Evolutionary conservation across 2,797 vertebrate genomes (phyloP).

Genomic region (Gadopsis marmoratus): DNA sequence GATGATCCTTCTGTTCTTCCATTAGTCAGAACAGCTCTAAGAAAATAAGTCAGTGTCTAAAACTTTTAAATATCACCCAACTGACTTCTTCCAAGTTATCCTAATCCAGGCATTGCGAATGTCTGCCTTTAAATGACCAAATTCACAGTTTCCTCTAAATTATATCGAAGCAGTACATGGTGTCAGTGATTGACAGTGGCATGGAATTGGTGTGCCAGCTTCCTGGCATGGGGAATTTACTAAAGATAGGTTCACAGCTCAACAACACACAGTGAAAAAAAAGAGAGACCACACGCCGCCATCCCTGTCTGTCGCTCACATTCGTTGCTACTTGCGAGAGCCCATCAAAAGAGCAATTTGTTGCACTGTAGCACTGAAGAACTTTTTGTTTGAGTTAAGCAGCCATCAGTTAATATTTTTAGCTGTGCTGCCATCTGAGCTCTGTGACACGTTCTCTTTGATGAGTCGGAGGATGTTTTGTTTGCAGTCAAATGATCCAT

Average conservation of each 20-base stretch:
- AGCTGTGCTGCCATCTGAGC: constrained; percentile 9
- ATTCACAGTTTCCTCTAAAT: constrained; percentile 18
- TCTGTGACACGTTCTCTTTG: not conserved
- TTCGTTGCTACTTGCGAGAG: constrained; percentile 16
- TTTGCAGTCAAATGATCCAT: constrained; percentile 7
- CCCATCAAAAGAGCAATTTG: constrained; percentile 37
- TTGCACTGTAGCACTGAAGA: not conserved
- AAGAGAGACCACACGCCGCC: not conserved
- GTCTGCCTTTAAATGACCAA: constrained; percentile 22
- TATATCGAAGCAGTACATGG: constrained; percentile 21
- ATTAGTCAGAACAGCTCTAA: not conserved
- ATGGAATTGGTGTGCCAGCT: constrained; percentile 43
- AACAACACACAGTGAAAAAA: constrained; percentile 14
- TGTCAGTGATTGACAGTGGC: constrained; percentile 49
- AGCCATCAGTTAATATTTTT: not conserved
- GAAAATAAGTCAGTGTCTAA: not conserved
- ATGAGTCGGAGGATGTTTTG: constrained; percentile 1
- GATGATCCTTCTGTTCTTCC: not conserved
- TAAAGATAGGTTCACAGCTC: constrained; percentile 57
- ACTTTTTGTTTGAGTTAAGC: not conserved
- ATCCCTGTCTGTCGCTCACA: constrained; percentile 21
- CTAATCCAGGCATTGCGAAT: constrained; percentile 9
- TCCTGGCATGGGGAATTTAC: constrained; percentile 43
- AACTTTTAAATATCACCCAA: constrained; percentile 3
- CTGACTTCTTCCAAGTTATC: not conserved